phyloP scores from a whole-genome alignment of 2,888 invertebrate species.

The Volucella inflata region DNA sequence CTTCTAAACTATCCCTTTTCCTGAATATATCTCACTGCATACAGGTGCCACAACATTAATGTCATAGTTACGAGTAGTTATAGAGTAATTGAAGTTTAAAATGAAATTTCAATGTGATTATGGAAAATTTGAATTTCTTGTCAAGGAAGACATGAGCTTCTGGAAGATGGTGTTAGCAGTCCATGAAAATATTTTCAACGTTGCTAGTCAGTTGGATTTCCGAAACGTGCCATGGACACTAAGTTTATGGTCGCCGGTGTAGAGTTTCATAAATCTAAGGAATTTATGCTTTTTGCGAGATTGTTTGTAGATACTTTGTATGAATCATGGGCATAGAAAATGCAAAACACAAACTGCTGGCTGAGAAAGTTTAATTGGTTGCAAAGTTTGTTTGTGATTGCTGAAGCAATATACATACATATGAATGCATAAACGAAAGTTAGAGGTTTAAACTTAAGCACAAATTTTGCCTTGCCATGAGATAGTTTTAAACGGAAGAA shows the following conservation, averaged over 20 bases:
- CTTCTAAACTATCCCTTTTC: not conserved
- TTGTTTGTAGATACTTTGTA: not conserved
- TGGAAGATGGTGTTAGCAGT: not conserved
- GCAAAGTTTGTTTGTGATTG: slow-evolving; percentile 1
- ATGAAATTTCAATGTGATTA: slow-evolving; percentile 47
- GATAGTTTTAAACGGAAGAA: too few species aligned
- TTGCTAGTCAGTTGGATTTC: slow-evolving; percentile 4
- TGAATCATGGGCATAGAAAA: slow-evolving; percentile 2
- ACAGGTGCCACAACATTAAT: slow-evolving; percentile 27
- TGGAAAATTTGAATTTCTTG: slow-evolving; percentile 27
- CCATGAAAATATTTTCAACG: not conserved
- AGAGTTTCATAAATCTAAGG: slow-evolving; percentile 5
- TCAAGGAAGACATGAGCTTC: not conserved
- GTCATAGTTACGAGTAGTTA: slow-evolving; percentile 49
- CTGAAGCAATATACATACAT: too few species aligned
- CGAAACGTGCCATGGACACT: not conserved
- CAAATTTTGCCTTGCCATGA: too few species aligned
- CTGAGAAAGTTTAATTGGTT: slow-evolving; percentile 17
- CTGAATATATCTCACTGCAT: not conserved
- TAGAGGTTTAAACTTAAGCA: too few species aligned
- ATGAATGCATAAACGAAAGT: too few species aligned
- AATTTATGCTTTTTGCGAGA: not conserved
- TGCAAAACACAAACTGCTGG: not conserved
- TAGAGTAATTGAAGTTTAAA: slow-evolving; percentile 51
- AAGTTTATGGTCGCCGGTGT: slow-evolving; percentile 1